Base-by-base conservation (phyloP, 1,140 invertebrate species). In the Danaus plexippus region DNA sequence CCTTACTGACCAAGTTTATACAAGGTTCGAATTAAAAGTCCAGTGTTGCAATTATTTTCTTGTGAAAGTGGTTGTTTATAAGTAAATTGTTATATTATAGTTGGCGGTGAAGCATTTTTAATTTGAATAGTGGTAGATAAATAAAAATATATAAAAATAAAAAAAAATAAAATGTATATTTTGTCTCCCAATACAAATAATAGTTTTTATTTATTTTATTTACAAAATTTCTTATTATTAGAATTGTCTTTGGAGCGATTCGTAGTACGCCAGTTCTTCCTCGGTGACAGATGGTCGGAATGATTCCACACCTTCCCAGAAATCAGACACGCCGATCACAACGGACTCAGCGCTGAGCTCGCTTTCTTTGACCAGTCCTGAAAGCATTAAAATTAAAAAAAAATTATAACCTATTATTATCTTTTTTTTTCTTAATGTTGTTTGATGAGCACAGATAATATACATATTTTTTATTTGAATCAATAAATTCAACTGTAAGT, bases 241-340 rank as follows among this genome's bases (percentile, higher is more conserved):
- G 61, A 84, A 67, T 67, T 78, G 73, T 54, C 69, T 63, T 54
- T 84, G 73, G 44, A 86, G 62, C n/a, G 83, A 80, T 54, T 85
- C 80, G 47, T 86, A 86, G 59, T 86, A 84, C 0, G 66, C 60
- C 9, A 86, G 52, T 60, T 86, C 83, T 59, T 86, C 80, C 7
- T 83, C 75, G 1, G 78, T 81, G 12, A 86, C 80, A 1, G 83
- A 86, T 1, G 80, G 75, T 13, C 80, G 67, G 60, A 86, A 86
- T 3, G 80, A 54, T 45, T 81, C 71, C 0, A 86, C 75, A 8
- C 77, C 83, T 46, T 75, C 59, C 65, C 66, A 72, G 6, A 86
- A 42, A 41, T 86, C 80, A 9, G 75, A 69, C 15, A 73, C 73
- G 7, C 80, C 80, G 8, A 86, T 56, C 12, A 84, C 61, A 8